A percentile compares a stretch with the other conserved stretches of the same genome.
phyloP scores from a whole-genome alignment of 2,888 invertebrate species.

The Germaria angustata region DNA sequence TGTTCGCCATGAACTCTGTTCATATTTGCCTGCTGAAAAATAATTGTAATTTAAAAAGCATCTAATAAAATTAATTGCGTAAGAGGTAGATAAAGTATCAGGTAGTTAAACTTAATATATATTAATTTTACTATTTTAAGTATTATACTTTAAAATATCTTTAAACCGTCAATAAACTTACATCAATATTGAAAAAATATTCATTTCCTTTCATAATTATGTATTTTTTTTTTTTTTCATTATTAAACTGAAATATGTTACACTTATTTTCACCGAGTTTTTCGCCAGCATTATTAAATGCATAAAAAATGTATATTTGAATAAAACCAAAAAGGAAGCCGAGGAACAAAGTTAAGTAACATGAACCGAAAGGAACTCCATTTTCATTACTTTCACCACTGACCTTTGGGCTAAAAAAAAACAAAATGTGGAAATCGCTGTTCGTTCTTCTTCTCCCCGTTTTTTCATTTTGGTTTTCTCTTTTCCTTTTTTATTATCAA shows the following conservation, averaged over 20 bases:
- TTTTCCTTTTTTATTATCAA: constrained; percentile 7
- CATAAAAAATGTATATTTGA: not conserved
- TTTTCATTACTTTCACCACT: constrained; percentile 67
- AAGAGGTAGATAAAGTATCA: no score
- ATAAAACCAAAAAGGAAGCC: not conserved
- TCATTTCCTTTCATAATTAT: not conserved
- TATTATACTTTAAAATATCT: no score
- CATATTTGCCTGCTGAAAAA: no score
- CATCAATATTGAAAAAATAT: not conserved
- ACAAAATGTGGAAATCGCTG: constrained; percentile 6
- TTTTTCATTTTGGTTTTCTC: not conserved
- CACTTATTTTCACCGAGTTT: not conserved
- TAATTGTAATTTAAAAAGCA: no score
- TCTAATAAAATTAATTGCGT: no score
- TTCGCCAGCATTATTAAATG: not conserved
- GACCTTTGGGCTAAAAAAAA: constrained; percentile 61
- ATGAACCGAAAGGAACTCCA: constrained; percentile 50
- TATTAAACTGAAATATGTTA: not conserved
- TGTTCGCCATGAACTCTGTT: no score
- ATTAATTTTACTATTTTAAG: no score
- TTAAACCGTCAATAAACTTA: no score
- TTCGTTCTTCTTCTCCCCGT: not conserved
- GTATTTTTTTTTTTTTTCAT: no score
- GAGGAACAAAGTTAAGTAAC: constrained; percentile 33
- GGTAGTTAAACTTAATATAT: no score